phyloP scores from a whole-genome alignment of 2,888 invertebrate genomes.

The Metalampra italica region DNA sequence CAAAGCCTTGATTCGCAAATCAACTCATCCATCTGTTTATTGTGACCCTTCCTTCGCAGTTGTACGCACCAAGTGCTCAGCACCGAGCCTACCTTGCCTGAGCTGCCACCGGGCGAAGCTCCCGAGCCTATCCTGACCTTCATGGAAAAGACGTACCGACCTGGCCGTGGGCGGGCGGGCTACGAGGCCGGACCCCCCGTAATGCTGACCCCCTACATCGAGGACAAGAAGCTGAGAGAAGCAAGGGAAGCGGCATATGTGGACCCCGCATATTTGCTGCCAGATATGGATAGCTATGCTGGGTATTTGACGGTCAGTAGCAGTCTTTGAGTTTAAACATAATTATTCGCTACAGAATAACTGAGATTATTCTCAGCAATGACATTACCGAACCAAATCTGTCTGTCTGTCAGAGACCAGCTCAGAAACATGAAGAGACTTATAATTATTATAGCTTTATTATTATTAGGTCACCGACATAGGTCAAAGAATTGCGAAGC shows the following conservation, averaged over 20 bases:
- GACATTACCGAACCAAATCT: too few relatives aligned
- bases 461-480: too few relatives aligned
- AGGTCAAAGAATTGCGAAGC: too few relatives aligned
- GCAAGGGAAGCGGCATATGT: conserved; percentile 68
- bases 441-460: too few relatives aligned
- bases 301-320: conserved; percentile 64
- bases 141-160: conserved; percentile 58
- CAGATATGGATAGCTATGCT: conserved; percentile 71
- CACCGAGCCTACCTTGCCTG: conserved; percentile 46
- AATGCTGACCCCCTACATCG: conserved; percentile 75
- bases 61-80: conserved; percentile 30
- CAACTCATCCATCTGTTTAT: too few relatives aligned
- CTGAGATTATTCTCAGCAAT: too few relatives aligned
- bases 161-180: conserved; percentile 36
- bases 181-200: conserved; percentile 70
- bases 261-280: conserved; percentile 52
- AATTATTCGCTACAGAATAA: background rate
- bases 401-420: too few relatives aligned
- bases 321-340: too few relatives aligned
- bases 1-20: too few relatives aligned
- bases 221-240: conserved; percentile 68
- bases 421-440: too few relatives aligned
- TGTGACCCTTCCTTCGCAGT: conserved; percentile 25
- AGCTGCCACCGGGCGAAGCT: conserved; percentile 64
- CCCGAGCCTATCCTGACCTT: conserved; percentile 65